Evolutionary conservation across 1,140 invertebrate genomes (phyloP), one percentile per base, ranked within the genome.

Genomic region (Penaeus vannamei): DNA sequence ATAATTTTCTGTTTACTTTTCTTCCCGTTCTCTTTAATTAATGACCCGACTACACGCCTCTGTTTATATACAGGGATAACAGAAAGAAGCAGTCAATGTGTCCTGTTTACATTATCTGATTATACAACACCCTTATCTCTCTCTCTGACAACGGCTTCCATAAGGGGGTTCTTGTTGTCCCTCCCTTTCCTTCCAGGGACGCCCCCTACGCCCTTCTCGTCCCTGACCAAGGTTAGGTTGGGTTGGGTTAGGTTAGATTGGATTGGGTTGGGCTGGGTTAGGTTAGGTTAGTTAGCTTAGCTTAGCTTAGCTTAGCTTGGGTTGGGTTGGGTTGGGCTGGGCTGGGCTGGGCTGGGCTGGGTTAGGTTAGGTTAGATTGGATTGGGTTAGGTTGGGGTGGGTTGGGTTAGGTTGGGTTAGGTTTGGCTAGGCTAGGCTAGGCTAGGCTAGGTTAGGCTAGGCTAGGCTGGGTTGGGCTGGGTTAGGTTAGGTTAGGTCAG

Each of bases 401-500:
- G 14, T 17, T 26, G 32, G 72, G 72, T 77, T 77, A 77, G 72
- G 72, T 77, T 77, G 32, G 72, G 72, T 77, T 77, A 77, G 72
- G 72, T 77, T 77, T 23, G 72, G 72, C 32, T 77, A 77, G 72
- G 72, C 32, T 23, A 77, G 72, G 72, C 32, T 23, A 77, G 72
- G 14, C 12, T 26, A 77, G 72, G 72, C 12, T 23, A 77, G 72
- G 72, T 77, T 77, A 77, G 72, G 72, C 32, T 77, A 77, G 72
- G 72, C 32, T 77, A 77, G 72, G 72, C 29, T 77, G 32, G 72
- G 72, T 77, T 23, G 12, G 72, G 14, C 12, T 14, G 32, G 72
- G 72, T 77, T 77, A 77, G 72, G 72, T 77, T 23, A 77, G 72
- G 72, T 77, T 77, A 77, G 72, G 72, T 77, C 32, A 77, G 72